Base-by-base conservation (phyloP, 1,140 invertebrate species). In the Papilio xuthus region DNA sequence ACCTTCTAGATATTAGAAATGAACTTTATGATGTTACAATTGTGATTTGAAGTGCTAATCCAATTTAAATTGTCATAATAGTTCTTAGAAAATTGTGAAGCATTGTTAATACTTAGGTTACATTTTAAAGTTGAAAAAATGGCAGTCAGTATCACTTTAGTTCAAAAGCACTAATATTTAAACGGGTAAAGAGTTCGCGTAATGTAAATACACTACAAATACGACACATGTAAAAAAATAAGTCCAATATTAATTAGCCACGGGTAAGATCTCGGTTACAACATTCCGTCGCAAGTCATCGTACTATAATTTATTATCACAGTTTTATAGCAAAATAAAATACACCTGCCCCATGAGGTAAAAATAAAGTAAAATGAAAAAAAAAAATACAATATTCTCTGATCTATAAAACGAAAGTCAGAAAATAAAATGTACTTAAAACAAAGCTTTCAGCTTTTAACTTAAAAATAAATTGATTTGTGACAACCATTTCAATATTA, bases 241-340 rank as follows among this genome's bases (percentile, higher is more conserved):
- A 78, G 75, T 74, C 63, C 78, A 84, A 83, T 82, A 81, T 82
- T 80, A 81, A 86, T 77, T 77, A 76, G 70, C 50, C 81, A 81
- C 80, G 74, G n/a, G 82, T 83, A 83, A 84, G 78, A 83, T 86
- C 79, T 85, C 56, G 80, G 80, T 79, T 87, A 84, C 80, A 79
- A 44, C 81, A 79, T 81, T 85, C 82, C 73, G 80, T 82, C 80
- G 80, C 82, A 82, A 69, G 85, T 82, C 73, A 82, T 82, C 80
- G 79, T 81, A 82, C 76, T 85, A 86, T 83, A 84, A 82, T 83
- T 83, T 83, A 84, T 83, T 89, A 89, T 89, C 86, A 89, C 87
- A 89, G 88, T 86, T 87, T 85, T 85, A 85, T 87, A 86, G 84
- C 84, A 85, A 84, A 84, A 83, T 82, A 82, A 79, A 79, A 73